These are phyloP conservation scores for Siderastrea radians DNA, from an alignment of 92 coral and sea anemone genomes.

Conservation along the genomic window DNA sequence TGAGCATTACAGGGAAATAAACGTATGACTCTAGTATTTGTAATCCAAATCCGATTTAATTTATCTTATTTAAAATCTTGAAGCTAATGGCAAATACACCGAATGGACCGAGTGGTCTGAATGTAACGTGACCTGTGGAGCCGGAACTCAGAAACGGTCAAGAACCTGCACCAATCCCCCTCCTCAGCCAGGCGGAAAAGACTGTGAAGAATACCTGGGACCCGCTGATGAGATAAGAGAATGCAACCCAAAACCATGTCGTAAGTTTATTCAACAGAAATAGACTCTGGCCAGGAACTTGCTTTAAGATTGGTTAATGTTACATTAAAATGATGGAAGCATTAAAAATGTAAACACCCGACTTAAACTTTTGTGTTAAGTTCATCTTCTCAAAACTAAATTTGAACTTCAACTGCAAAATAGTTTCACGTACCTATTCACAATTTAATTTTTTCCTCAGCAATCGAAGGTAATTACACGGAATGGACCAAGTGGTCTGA, in stretches of 20 bases:
- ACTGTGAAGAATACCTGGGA: neutral
- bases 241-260: constrained; percentile 7
- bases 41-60: neutral
- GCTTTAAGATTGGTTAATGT: no score
- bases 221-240: constrained; percentile 5
- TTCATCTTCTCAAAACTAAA: no score
- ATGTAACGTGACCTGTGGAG: constrained; percentile 16
- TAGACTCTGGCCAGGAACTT: no score
- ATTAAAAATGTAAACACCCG: no score
- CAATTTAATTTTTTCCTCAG: neutral
- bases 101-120: constrained; percentile 29
- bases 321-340: no score
- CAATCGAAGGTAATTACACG: constrained; percentile 25
- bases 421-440: no score
- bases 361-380: no score
- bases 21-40: no score
- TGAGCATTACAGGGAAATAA: no score
- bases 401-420: no score
- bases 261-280: neutral
- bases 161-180: constrained; percentile 22
- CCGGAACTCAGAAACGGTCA: constrained; percentile 8
- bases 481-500: constrained; percentile 26
- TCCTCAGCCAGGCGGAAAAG: constrained; percentile 2
- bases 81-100: constrained; percentile 28
- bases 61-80: neutral